These are phyloP conservation scores for Calliscelio sp. DNA, from an alignment of 2,888 invertebrate species.

Conservation along the genomic window DNA sequence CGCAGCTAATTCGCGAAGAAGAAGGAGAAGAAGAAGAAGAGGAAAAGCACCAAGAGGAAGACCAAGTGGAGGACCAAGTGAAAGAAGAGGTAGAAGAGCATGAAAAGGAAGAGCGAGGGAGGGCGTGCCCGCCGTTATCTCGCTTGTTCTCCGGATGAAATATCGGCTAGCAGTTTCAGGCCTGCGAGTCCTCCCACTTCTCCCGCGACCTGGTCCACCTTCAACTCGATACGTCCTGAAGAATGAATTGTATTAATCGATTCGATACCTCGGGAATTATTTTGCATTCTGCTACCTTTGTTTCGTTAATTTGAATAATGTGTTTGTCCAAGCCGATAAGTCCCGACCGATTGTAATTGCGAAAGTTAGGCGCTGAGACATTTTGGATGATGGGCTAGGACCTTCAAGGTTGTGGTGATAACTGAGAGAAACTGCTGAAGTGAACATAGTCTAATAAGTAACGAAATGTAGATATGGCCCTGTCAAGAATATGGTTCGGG, in stretches of 20 bases:
- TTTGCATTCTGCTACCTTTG: slow-evolving; percentile 62
- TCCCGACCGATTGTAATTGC: too few relatives aligned
- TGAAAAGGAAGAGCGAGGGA: slow-evolving; percentile 72
- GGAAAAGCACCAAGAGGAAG: slow-evolving; percentile 61
- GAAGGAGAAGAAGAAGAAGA: slow-evolving; percentile 48
- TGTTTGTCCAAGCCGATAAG: slow-evolving; percentile 32
- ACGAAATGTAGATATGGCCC: too few relatives aligned
- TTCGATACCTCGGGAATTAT: slow-evolving; percentile 65
- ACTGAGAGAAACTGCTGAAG: neutral
- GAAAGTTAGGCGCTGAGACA: slow-evolving; percentile 36
- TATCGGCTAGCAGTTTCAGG: slow-evolving; percentile 83
- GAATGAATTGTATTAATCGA: slow-evolving; percentile 72
- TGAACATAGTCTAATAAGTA: neutral
- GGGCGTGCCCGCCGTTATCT: slow-evolving; percentile 82
- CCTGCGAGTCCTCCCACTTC: slow-evolving; percentile 65
- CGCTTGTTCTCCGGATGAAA: slow-evolving; percentile 84
- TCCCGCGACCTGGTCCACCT: slow-evolving; percentile 61
- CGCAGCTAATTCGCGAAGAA: slow-evolving; percentile 70
- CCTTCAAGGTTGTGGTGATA: neutral
- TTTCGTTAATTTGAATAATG: slow-evolving; percentile 72
- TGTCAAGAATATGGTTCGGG: too few relatives aligned
- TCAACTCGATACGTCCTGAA: slow-evolving; percentile 58
- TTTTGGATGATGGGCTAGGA: slow-evolving; percentile 15
- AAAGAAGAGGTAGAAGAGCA: slow-evolving; percentile 29
- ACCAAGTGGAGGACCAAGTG: slow-evolving; percentile 66